Evolutionary conservation across 2,888 invertebrate genomes (phyloP), one percentile per base, ranked within the genome.

Genomic region (Apantesis nais): DNA sequence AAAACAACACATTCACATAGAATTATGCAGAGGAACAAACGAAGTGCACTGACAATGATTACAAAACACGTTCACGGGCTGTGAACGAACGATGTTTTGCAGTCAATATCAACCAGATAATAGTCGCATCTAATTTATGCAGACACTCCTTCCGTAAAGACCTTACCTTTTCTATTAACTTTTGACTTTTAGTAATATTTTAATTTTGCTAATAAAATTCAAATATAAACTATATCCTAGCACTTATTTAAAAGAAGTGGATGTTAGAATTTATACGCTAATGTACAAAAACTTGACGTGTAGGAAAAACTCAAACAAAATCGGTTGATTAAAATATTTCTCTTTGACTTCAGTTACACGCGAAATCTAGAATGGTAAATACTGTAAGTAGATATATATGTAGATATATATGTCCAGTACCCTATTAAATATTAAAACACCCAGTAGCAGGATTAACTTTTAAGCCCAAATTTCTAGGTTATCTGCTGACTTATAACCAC

Each of bases 11-110:
- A 62, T 67, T 70, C 67, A 70, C 62, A 68, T 67, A n/a, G 48
- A 52, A 48, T 37, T 31, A 72, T 64, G 67, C 55, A 62, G 41
- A 67, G 64, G 71, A 73, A 70, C 72, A 67, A 74, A 72, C 69
- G 68, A 78, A 81, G 71, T 77, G 55, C 69, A 70, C 60, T 75
- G 67, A n/a, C 68, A 55, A 61, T 55, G 19, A 37, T 75, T 74
- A 74, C 60, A 72, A 75, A 77, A 78, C 70, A 34, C 62, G 55
- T 73, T 71, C 52, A 77, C 60, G 58, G 71, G 60, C 64, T 58
- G 48, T 69, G 39, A 71, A 66, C 58, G 60, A 58, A 22, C 48
- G 8, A 60, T 25, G 65, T 65, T 65, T 67, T 55, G 41, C 62
- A 66, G 22, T 48, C 62, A 44, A 61, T 60, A 69, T 74, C 31